phyloP scores from a whole-genome alignment of 92 coral and sea anemone species.

The Pocillopora meandrina region DNA sequence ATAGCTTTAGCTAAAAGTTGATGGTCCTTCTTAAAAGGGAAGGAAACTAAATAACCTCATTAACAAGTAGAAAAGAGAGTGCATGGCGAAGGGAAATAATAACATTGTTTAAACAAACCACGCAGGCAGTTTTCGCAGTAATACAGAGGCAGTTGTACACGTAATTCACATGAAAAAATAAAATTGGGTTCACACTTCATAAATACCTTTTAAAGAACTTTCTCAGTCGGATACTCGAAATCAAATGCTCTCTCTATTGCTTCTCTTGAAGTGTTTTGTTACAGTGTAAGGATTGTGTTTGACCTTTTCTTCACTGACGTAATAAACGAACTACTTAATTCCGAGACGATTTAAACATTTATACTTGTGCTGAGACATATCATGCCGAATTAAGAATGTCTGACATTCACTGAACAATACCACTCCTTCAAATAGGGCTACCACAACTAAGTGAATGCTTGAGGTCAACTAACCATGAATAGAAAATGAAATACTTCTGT shows the following conservation, averaged over 20 bases:
- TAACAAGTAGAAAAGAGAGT: too few relatives aligned
- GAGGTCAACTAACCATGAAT: conserved; percentile 12
- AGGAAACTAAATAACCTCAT: too few relatives aligned
- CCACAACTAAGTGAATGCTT: not conserved
- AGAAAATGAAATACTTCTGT: not conserved
- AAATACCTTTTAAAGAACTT: conserved; percentile 1
- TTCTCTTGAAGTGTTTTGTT: not conserved
- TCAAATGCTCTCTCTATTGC: not conserved
- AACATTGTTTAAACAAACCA: too few relatives aligned
- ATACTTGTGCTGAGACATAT: not conserved
- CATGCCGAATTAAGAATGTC: conserved; percentile 38
- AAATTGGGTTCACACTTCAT: not conserved
- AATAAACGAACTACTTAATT: not conserved
- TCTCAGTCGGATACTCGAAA: not conserved
- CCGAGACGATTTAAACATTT: not conserved
- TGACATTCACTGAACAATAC: conserved; percentile 16
- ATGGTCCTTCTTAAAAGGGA: too few relatives aligned
- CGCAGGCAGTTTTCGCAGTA: too few relatives aligned
- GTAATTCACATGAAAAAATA: not conserved
- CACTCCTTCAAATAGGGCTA: not conserved
- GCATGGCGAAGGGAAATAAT: too few relatives aligned
- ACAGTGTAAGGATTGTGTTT: not conserved
- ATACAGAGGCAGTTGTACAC: not conserved
- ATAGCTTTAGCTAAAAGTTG: too few relatives aligned
- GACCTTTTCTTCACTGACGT: conserved; percentile 15